Conservation (phyloP, 2,113 vertebrate species). For the Dicerorhinus sumatrensis region DNA sequence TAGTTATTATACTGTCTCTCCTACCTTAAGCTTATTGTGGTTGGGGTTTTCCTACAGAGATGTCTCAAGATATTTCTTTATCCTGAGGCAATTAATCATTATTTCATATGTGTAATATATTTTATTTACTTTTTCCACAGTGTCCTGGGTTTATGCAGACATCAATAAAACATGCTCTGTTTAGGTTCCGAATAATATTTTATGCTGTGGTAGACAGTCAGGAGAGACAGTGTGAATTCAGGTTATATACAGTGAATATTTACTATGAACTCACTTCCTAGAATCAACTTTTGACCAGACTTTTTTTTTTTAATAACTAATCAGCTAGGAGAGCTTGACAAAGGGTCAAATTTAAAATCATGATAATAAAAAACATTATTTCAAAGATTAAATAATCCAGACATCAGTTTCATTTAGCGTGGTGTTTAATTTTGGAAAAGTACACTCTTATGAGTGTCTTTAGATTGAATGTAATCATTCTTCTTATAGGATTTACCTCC, state of each 20-base stretch:
- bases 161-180: conserved; percentile 21
- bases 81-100: not conserved
- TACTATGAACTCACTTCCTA: not conserved
- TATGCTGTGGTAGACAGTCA: not conserved
- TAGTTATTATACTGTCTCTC: not conserved
- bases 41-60: not conserved
- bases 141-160: not conserved
- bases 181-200: not conserved
- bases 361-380: not conserved
- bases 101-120: not conserved
- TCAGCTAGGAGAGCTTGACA: not conserved
- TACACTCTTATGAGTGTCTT: not conserved
- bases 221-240: not conserved
- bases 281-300: not conserved
- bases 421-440: not conserved
- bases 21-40: not conserved
- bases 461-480: not conserved
- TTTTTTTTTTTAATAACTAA: not conserved
- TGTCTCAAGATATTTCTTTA: not conserved
- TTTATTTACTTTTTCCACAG: not conserved
- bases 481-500: not conserved
- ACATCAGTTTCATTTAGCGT: not conserved
- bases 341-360: not conserved
- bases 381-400: not conserved
- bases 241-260: not conserved